phyloP scores from a whole-genome alignment of 2,888 invertebrate genomes.

The Pachliopta kotzebuea region DNA sequence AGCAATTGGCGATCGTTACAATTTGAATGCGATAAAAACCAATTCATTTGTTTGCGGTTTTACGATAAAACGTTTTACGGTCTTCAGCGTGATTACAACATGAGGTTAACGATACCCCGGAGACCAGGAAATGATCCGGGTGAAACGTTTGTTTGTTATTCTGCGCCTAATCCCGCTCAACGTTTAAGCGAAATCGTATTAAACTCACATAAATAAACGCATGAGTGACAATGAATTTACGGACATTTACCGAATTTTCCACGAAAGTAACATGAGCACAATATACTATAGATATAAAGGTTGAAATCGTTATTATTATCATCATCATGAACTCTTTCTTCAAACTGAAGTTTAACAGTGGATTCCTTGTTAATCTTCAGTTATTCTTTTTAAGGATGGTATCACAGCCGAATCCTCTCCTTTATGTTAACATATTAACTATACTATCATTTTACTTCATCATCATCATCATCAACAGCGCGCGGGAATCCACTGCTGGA shows the following conservation, averaged over 20 bases:
- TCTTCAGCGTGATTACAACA: conserved; percentile 58
- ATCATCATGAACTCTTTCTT: no score
- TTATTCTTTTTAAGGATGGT: no score
- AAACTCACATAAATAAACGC: conserved; percentile 17
- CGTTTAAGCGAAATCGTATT: conserved; percentile 16
- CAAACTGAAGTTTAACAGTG: no score
- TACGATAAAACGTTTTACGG: conserved; percentile 62
- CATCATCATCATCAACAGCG: no score
- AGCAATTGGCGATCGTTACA: conserved; percentile 18
- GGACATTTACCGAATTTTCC: neutral
- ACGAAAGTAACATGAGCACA: neutral
- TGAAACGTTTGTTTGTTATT: conserved; percentile 44
- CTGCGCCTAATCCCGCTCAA: conserved; percentile 39
- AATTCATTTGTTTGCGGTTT: conserved; percentile 65
- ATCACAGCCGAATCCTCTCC: no score
- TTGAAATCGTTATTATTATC: neutral
- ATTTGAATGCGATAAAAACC: conserved; percentile 37
- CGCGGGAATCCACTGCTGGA: no score
- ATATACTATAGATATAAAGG: neutral
- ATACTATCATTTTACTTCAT: no score
- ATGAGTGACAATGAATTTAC: conserved; percentile 1
- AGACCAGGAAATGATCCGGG: conserved; percentile 52
- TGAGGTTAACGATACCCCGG: conserved; percentile 56
- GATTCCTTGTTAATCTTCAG: no score
- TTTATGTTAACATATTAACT: no score